Conservation (phyloP, 2,888 invertebrate species). For the Caenorhabditis becei region DNA sequence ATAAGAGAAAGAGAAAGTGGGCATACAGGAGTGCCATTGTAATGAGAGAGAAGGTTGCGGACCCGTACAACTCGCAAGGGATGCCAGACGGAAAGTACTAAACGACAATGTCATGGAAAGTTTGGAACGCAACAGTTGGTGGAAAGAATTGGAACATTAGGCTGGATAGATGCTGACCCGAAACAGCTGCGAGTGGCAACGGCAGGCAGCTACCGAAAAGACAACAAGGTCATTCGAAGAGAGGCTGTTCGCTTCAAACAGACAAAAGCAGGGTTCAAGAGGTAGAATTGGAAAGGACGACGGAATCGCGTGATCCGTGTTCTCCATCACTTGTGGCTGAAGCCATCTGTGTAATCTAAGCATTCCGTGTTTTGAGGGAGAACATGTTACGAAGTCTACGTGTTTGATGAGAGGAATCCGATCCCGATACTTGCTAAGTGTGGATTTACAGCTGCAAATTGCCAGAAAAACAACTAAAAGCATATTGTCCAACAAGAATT, state of each 20-base stretch:
- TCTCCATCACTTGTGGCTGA: background rate
- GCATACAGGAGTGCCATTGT: slow-evolving; percentile 24
- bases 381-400: background rate
- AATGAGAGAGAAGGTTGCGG: background rate
- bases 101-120: too few species aligned
- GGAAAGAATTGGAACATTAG: background rate
- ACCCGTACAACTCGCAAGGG: background rate
- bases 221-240: background rate
- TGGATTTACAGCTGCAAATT: background rate
- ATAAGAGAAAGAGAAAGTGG: slow-evolving; percentile 9
- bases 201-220: background rate
- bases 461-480: too few species aligned
- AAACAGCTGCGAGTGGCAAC: background rate
- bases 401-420: background rate
- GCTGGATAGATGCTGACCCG: background rate
- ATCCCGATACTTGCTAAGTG: background rate
- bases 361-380: background rate
- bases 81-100: background rate
- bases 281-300: background rate
- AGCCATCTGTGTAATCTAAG: background rate
- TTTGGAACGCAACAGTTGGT: background rate
- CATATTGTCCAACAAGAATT: too few species aligned
- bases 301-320: background rate
- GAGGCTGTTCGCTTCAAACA: background rate
- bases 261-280: background rate